phyloP scores from a whole-genome alignment of 2,888 invertebrate species.

The Stenodema calcarata region DNA sequence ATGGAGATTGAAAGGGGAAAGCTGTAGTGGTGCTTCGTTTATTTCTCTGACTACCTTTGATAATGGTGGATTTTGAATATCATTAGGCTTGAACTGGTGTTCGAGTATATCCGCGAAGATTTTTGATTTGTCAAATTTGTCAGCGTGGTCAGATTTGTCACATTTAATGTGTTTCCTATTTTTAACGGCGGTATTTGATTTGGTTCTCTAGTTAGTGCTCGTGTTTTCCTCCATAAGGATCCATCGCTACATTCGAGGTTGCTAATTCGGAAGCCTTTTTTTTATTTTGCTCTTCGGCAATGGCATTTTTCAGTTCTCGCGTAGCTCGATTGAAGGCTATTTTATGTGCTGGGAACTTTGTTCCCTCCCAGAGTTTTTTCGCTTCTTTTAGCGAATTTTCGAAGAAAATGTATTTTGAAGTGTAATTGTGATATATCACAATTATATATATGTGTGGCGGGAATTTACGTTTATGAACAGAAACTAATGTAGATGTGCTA shows the following conservation, averaged over 20 bases:
- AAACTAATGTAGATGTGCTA: not conserved
- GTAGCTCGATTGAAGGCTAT: not conserved
- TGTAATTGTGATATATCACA: too few relatives aligned
- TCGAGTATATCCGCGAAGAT: not conserved
- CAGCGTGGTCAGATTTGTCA: too few relatives aligned
- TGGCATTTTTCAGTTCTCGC: not conserved
- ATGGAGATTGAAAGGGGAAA: slow-evolving; percentile 17
- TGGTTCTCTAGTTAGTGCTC: not conserved
- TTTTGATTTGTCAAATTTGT: not conserved
- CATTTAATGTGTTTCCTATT: not conserved
- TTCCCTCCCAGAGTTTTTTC: not conserved
- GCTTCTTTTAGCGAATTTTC: too few relatives aligned
- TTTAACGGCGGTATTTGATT: too few relatives aligned
- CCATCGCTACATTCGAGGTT: not conserved
- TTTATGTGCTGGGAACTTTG: not conserved
- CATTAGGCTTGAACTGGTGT: too few relatives aligned
- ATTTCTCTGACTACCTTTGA: not conserved
- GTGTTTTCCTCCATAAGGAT: not conserved
- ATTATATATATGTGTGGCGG: not conserved
- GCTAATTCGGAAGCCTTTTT: not conserved
- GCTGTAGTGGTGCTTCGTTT: not conserved
- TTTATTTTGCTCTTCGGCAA: not conserved
- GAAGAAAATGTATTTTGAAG: too few relatives aligned
- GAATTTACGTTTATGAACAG: not conserved
- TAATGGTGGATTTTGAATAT: not conserved